phyloP scores from a whole-genome alignment of 2,797 vertebrate genomes.

The Epinephelus coioides region DNA sequence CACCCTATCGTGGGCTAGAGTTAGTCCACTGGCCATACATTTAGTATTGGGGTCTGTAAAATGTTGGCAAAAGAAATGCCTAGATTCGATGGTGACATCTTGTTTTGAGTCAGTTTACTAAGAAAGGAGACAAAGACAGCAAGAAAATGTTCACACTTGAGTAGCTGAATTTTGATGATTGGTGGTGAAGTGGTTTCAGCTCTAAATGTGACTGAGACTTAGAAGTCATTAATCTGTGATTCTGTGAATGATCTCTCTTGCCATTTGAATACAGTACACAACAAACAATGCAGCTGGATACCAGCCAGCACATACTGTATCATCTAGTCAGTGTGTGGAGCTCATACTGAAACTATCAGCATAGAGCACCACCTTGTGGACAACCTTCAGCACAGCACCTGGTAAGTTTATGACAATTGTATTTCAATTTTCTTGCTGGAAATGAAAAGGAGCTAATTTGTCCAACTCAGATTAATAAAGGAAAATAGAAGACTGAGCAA shows the following conservation, averaged over 20 bases:
- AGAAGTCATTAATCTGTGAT: neutral
- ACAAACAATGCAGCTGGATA: neutral
- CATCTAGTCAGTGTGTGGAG: neutral
- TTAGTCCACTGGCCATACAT: too few species aligned
- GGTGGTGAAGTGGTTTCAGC: neutral
- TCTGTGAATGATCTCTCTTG: neutral
- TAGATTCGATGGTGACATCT: neutral
- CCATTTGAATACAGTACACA: neutral
- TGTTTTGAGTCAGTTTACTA: neutral
- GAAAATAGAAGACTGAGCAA: neutral
- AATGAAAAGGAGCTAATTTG: neutral
- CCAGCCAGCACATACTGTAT: neutral
- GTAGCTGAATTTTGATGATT: neutral
- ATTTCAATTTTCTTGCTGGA: neutral
- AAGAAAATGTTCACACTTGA: neutral
- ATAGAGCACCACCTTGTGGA: constrained; percentile 53
- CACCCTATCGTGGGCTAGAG: too few species aligned
- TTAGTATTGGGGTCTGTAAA: neutral
- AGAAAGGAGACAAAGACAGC: neutral
- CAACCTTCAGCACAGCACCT: neutral
- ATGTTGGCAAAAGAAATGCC: too few species aligned
- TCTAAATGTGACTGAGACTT: neutral
- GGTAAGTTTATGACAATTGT: neutral
- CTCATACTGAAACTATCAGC: neutral
- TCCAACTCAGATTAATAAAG: neutral